Percentiles rank a stretch among this genome's conserved stretches.
phyloP scores from a whole-genome alignment of 2,797 vertebrate genomes.

The Aplochiton taeniatus region DNA sequence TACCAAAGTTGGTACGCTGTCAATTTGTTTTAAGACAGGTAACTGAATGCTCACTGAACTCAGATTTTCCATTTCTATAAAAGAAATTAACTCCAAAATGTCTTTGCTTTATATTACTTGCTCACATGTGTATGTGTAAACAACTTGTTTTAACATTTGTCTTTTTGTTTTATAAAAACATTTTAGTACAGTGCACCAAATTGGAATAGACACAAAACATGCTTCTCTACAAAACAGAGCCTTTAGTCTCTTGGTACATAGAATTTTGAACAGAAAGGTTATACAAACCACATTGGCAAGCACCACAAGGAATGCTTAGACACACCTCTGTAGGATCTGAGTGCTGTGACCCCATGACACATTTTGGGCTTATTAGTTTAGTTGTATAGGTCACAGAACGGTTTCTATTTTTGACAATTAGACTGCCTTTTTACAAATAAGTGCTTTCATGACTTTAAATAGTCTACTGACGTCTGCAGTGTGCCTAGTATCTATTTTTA shows the following conservation, averaged over 20 bases:
- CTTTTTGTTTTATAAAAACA: neutral
- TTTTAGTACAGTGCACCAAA: no score
- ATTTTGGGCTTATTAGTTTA: constrained; percentile 58
- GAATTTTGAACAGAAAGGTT: constrained; percentile 9
- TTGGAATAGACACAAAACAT: no score
- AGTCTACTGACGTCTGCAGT: constrained; percentile 54
- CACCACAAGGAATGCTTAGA: constrained; percentile 22
- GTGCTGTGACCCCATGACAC: constrained; percentile 33
- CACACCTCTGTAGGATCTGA: constrained; percentile 30
- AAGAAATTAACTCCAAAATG: constrained; percentile 59
- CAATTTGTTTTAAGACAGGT: constrained; percentile 36
- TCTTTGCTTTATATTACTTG: constrained; percentile 39
- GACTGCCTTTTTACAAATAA: constrained; percentile 57
- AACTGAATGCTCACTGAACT: constrained; percentile 42
- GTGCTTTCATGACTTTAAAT: constrained; percentile 59
- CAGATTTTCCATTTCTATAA: constrained; percentile 53
- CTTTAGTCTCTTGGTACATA: constrained; percentile 4
- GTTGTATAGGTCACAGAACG: constrained; percentile 51
- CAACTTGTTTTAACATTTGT: no score
- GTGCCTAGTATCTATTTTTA: constrained; percentile 64
- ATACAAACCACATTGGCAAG: constrained; percentile 25
- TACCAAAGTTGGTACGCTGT: constrained; percentile 42
- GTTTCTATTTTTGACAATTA: constrained; percentile 59
- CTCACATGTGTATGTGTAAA: no score
- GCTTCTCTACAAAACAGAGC: no score